Percentiles rank a stretch among this genome's conserved stretches.
These are phyloP conservation scores for Hemicordylus capensis DNA, from an alignment of 2,113 vertebrate genomes.

Conservation along the genomic window DNA sequence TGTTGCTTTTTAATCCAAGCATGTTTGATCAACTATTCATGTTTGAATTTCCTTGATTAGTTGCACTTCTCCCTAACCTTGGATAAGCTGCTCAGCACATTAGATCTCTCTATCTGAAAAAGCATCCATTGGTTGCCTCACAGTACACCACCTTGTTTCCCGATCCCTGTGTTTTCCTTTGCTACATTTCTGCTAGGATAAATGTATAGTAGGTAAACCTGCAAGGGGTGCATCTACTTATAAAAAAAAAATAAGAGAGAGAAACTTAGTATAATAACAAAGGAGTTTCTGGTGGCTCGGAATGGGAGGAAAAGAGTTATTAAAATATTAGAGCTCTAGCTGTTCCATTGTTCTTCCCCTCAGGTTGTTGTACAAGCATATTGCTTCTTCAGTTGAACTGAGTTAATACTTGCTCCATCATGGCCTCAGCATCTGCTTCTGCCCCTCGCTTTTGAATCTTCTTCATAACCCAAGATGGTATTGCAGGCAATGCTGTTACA, in stretches of 20 bases:
- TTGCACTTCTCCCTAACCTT: background rate
- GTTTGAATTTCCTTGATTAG: fast-evolving
- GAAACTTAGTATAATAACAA: background rate
- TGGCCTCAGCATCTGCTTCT: background rate
- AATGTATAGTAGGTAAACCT: too few species aligned
- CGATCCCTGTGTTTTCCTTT: background rate
- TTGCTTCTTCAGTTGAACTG: background rate
- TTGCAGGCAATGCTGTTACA: background rate
- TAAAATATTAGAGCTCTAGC: background rate
- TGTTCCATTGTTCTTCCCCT: background rate
- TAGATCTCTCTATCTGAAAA: background rate
- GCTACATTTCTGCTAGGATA: background rate
- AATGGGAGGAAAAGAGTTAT: background rate
- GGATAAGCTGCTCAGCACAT: background rate
- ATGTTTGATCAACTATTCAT: background rate
- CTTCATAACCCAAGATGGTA: background rate
- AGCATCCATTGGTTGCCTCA: background rate
- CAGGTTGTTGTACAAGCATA: background rate
- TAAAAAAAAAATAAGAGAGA: background rate
- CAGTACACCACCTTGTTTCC: background rate
- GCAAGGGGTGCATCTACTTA: background rate
- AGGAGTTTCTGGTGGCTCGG: background rate
- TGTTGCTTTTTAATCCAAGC: fast-evolving
- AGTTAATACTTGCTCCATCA: background rate
- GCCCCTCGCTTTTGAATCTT: background rate